Conservation (phyloP, 2,113 vertebrate genomes). For the Gymnobelideus leadbeateri region DNA sequence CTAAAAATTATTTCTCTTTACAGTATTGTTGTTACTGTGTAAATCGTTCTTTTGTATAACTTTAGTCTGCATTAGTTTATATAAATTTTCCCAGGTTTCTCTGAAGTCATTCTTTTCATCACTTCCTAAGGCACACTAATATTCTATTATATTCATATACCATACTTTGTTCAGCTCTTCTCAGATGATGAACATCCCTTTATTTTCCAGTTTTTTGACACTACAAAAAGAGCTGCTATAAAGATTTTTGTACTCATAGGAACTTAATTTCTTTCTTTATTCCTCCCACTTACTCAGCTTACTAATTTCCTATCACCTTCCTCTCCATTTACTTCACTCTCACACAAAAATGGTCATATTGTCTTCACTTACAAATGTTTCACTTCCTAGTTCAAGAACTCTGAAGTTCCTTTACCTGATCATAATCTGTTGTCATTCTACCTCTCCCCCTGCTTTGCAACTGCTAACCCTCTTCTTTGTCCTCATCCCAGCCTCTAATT, state of each 20-base stretch:
- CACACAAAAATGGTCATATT: neutral
- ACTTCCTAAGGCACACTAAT: neutral
- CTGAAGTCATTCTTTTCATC: neutral
- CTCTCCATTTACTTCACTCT: neutral
- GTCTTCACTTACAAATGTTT: neutral
- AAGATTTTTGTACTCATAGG: neutral
- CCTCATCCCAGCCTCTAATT: neutral
- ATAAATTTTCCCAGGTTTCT: neutral
- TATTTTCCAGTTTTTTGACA: neutral
- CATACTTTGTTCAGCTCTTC: neutral
- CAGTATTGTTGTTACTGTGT: neutral
- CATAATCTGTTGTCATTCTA: neutral
- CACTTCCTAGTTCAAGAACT: neutral
- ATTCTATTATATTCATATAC: neutral
- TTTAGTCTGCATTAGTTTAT: neutral
- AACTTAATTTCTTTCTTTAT: neutral
- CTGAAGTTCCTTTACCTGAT: neutral
- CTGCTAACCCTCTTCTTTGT: neutral
- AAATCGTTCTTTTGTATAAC: neutral
- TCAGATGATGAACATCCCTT: neutral
- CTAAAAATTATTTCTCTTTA: neutral
- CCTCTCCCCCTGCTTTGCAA: too few relatives aligned
- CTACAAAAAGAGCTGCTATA: neutral
- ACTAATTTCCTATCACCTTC: neutral
- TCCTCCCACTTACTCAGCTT: neutral